phyloP scores from a whole-genome alignment of 2,888 invertebrate species.

The Ormyrus rosae region DNA sequence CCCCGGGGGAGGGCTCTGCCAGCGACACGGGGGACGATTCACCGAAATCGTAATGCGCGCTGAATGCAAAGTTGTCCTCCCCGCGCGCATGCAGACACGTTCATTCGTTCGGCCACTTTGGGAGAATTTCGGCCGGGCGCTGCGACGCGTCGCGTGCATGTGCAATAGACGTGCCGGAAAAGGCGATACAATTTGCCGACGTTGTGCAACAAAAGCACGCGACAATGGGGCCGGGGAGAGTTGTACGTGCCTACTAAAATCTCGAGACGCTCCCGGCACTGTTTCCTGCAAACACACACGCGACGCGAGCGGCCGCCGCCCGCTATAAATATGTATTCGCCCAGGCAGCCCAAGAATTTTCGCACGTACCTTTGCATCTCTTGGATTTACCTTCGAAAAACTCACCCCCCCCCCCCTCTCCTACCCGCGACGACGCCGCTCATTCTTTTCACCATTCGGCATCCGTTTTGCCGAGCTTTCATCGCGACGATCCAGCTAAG shows the following conservation, averaged over 20 bases:
- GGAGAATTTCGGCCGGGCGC: slow-evolving; percentile 12
- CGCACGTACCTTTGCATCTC: slow-evolving; percentile 66
- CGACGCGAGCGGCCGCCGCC: no score
- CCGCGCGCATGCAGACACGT: neutral
- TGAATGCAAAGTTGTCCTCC: slow-evolving; percentile 34
- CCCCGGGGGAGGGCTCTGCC: no score
- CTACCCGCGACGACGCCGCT: slow-evolving; percentile 47
- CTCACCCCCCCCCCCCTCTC: neutral
- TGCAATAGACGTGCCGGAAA: slow-evolving; percentile 57
- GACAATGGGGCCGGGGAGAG: slow-evolving; percentile 66
- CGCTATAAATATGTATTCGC: slow-evolving; percentile 44
- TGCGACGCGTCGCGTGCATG: slow-evolving; percentile 4
- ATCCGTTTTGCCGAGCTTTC: slow-evolving; percentile 26
- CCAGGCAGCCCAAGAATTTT: slow-evolving; percentile 57
- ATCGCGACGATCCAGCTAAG: slow-evolving; percentile 45
- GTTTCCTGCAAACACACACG: no score
- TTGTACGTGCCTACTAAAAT: slow-evolving; percentile 65
- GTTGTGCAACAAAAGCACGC: slow-evolving; percentile 66
- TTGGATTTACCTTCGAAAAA: slow-evolving; percentile 61
- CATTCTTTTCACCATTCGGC: slow-evolving; percentile 43
- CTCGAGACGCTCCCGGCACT: slow-evolving; percentile 3
- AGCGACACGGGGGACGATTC: neutral
- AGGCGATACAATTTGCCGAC: slow-evolving; percentile 72
- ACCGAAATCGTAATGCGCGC: slow-evolving; percentile 36
- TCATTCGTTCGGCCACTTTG: slow-evolving; percentile 13